Base-by-base conservation (phyloP, 2,888 invertebrate species). In the Acronicta alni region DNA sequence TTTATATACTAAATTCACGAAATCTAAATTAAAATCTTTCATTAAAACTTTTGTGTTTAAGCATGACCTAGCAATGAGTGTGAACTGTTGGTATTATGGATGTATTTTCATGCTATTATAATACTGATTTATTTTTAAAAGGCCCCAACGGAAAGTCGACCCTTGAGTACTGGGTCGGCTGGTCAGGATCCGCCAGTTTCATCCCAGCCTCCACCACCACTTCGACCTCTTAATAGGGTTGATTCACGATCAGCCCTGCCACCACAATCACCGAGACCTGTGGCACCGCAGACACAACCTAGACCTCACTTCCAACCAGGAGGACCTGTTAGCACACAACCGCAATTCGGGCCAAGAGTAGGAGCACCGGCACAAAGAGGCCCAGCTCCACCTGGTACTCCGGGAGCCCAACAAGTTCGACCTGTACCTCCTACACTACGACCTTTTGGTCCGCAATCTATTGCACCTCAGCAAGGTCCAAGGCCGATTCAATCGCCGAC, bases 291-390 rank as follows among this genome's bases (percentile, higher is more conserved):
- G 56, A 62, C 67, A 38, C 92, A 88, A 72, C 80, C 80, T 38
- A 82, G 93, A 64, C 93, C 93, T 26, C 93, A 90, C 69, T 93
- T 94, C 62, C 93, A 92, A 82, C 89, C 93, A 30, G 94, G 94
- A 66, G 94, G 93, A 43, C 89, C 89, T 26, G 92, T 93, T 15
- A 88, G 85, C 32, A 82, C 79, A 45, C 84, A 89, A 38, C 83
- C 87, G 38, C 91, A 90, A 67, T 85, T 91, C 61, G 86, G 75
- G 30, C 87, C 89, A n/a, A 86, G 93, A 48, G 82, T 89, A 26
- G 89, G 86, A 16, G 82, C 85, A 8, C 88, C 88, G 46, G 73
- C 72, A 15, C 85, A 85, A 14, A 84, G 94, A 80, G 88, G 85
- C 35, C 86, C 88, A 44, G 75, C 79, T 16, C 89, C 88, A 16